Percentiles rank a stretch among this genome's conserved stretches.
These are phyloP conservation scores for Drosophila hydei DNA, from an alignment of 1,140 invertebrate genomes.

Conservation along the genomic window DNA sequence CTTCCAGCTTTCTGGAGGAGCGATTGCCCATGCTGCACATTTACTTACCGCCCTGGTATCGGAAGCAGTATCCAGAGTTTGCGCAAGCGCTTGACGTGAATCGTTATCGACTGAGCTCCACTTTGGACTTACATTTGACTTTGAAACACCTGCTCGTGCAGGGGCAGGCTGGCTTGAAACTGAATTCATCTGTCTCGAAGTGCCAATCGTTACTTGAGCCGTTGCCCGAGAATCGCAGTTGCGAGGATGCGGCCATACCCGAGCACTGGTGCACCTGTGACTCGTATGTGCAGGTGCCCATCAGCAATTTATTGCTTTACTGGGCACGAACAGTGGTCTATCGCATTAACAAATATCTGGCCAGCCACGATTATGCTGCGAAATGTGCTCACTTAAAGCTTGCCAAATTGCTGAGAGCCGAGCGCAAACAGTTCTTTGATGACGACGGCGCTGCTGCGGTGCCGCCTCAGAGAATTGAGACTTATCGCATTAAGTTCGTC, in stretches of 20 bases:
- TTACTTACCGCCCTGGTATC: slow-evolving; percentile 90
- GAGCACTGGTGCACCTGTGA: slow-evolving; percentile 92
- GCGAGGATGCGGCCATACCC: slow-evolving; percentile 88
- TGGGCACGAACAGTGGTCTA: slow-evolving; percentile 83
- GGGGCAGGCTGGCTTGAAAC: slow-evolving; percentile 86
- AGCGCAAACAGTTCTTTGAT: slow-evolving; percentile 32
- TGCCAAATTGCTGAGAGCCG: neutral
- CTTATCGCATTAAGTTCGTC: slow-evolving; percentile 35
- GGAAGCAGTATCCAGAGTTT: slow-evolving; percentile 86
- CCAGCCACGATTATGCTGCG: slow-evolving; percentile 55
- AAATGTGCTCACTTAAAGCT: slow-evolving; percentile 27
- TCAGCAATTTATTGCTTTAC: slow-evolving; percentile 69
- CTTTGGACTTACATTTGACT: slow-evolving; percentile 91
- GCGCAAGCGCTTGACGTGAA: slow-evolving; percentile 89
- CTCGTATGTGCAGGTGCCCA: slow-evolving; percentile 80
- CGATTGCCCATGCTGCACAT: slow-evolving; percentile 93
- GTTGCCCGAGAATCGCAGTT: slow-evolving; percentile 87
- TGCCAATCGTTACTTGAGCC: slow-evolving; percentile 88
- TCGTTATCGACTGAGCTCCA: slow-evolving; percentile 89
- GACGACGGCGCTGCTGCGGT: neutral
- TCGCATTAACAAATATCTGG: slow-evolving; percentile 82
- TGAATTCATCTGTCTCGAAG: neutral
- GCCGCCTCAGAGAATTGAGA: neutral
- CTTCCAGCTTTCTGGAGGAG: slow-evolving; percentile 93
- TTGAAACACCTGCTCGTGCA: slow-evolving; percentile 86